Evolutionary conservation across 1,140 invertebrate species (phyloP).

Genomic region (Eubasilissa regina): DNA sequence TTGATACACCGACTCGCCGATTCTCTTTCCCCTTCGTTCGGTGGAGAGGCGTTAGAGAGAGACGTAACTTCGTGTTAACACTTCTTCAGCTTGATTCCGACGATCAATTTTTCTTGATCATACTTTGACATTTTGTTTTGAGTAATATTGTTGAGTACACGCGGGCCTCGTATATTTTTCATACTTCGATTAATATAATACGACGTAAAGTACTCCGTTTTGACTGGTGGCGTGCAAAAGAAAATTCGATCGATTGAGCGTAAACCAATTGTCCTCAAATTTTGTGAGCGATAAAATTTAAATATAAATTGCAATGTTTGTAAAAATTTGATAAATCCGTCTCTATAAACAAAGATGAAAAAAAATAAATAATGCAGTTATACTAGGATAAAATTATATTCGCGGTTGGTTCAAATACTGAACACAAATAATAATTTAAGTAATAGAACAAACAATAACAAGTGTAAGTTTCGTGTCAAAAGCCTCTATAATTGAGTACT

Average conservation of each 20-base stretch:
- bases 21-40: background rate
- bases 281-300: too few species aligned
- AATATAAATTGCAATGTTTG: too few species aligned
- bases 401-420: too few species aligned
- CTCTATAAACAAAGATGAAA: too few species aligned
- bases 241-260: background rate
- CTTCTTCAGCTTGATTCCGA: background rate
- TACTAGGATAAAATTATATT: too few species aligned
- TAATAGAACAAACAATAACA: too few species aligned
- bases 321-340: too few species aligned
- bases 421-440: too few species aligned
- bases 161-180: slow-evolving; percentile 6
- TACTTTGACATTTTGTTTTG: slow-evolving; percentile 23
- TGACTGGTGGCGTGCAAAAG: background rate
- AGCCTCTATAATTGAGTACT: too few species aligned
- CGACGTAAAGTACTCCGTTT: background rate
- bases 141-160: slow-evolving; percentile 4
- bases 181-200: slow-evolving; percentile 17
- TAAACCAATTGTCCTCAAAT: too few species aligned
- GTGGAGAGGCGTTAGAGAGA: background rate
- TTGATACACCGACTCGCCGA: slow-evolving; percentile 17
- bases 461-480: too few species aligned
- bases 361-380: too few species aligned
- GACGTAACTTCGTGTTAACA: background rate
- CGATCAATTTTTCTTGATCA: slow-evolving; percentile 9